phyloP scores from a whole-genome alignment of 2,797 vertebrate species.

The Epinephelus awoara region DNA sequence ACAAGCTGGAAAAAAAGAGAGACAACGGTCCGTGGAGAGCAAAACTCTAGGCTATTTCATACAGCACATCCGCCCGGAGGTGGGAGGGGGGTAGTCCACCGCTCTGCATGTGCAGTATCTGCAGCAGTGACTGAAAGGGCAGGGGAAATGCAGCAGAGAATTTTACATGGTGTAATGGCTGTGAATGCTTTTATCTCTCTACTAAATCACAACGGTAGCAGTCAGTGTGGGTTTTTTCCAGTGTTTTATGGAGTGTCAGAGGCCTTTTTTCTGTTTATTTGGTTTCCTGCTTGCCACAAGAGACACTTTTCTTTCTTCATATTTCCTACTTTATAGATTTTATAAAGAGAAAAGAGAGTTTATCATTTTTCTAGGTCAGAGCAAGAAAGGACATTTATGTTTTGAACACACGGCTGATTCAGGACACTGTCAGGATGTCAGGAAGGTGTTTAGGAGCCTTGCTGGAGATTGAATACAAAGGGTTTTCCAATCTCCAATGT shows the following conservation, averaged over 20 bases:
- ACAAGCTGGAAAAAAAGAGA: slow-evolving; percentile 15
- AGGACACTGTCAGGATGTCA: slow-evolving; percentile 13
- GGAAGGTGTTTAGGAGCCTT: slow-evolving; percentile 23
- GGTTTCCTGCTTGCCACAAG: slow-evolving; percentile 37
- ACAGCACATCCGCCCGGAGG: slow-evolving; percentile 45
- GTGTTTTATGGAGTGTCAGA: slow-evolving; percentile 50
- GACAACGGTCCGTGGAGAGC: slow-evolving; percentile 45
- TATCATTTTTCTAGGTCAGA: slow-evolving; percentile 58
- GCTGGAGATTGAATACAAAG: neutral
- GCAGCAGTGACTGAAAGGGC: slow-evolving; percentile 53
- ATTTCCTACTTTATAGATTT: slow-evolving; percentile 49
- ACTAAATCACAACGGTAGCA: slow-evolving; percentile 66
- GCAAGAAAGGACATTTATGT: slow-evolving; percentile 28
- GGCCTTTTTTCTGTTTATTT: slow-evolving; percentile 61
- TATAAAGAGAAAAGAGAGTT: slow-evolving; percentile 29
- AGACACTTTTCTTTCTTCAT: slow-evolving; percentile 36
- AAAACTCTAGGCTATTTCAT: slow-evolving; percentile 48
- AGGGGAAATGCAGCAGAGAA: slow-evolving; percentile 58
- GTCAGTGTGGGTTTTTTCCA: slow-evolving; percentile 5
- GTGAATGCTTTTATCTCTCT: slow-evolving; percentile 66
- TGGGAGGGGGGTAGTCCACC: neutral
- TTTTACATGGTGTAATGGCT: slow-evolving; percentile 67
- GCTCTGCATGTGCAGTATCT: slow-evolving; percentile 40
- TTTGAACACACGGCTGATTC: slow-evolving; percentile 13
- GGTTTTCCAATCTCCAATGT: slow-evolving; percentile 6